Evolutionary conservation across 2,113 vertebrate genomes (phyloP), one percentile per base, ranked within the genome.

Genomic region (Paramormyrops kingsleyae): DNA sequence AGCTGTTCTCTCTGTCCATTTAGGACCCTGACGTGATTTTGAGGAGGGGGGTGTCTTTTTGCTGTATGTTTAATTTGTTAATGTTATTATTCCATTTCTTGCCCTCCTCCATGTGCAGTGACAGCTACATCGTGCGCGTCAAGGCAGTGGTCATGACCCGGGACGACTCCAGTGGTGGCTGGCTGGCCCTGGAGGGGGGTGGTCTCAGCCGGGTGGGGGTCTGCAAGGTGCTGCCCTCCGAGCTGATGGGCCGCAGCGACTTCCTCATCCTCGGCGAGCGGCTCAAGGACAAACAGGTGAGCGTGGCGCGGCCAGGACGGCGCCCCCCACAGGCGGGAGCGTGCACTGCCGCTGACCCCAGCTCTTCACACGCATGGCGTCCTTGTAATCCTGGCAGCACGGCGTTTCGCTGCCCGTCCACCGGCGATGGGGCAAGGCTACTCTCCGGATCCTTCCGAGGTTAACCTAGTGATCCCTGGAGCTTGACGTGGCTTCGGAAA

Each of bases 131-230:
- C 92, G 98, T 98, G 94, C 97, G 98, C 88, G 98, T 99, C 94
- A 99, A 98, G 96, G 98, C 98, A 92, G 97, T 99, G 97, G 98
- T 99, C 95, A 99, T 99, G 98, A 99, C 97, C 95, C 95, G 98
- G 95, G 98, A 99, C 95, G 98, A 99, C 94, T 99, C 98, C 89
- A 99, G 97, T 87, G 98, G 98, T 89, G 98, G 98, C 94, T 99
- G 98, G 98, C 94, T 99, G 96, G 97, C 98, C 6, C 98, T 98
- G 95, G 98, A 99, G 94, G 98, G 97, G 92, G 97, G 98, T 49
- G 97, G 97, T 92, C 97, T 99, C 95, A 99, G 98, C 95, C 96
- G 97, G 90, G 98, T 99, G 92, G 98, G 98, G 74, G 98, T 99
- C 93, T 98, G 97, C 96, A 97, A 97, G 94, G 96, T 98, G 95